Conservation (phyloP, 2,888 invertebrate genomes). For the Dioctria linearis region DNA sequence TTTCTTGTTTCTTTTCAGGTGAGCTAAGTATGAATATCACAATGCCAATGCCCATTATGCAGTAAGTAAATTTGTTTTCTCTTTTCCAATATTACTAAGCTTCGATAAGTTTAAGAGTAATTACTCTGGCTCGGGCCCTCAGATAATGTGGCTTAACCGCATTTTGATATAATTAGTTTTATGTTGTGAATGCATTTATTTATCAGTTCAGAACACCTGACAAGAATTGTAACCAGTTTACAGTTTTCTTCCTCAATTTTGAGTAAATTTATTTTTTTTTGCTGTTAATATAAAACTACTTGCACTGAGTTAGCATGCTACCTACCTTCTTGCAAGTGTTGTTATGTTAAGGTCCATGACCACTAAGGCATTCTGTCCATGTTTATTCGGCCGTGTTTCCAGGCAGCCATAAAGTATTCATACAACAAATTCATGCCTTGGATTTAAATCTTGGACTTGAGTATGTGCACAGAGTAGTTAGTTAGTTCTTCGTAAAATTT, state of each 20-base stretch:
- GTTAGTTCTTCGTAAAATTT: slow-evolving; percentile 2
- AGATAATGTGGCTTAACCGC: not conserved
- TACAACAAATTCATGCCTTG: slow-evolving; percentile 40
- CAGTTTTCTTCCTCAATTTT: slow-evolving; percentile 48
- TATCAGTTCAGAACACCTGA: not conserved
- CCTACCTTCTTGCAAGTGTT: slow-evolving; percentile 37
- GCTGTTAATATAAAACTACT: slow-evolving; percentile 8
- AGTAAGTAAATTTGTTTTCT: slow-evolving; percentile 36
- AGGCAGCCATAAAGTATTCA: slow-evolving; percentile 47
- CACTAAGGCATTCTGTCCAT: slow-evolving; percentile 50
- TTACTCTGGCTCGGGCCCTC: not conserved
- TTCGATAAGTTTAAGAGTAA: not conserved
- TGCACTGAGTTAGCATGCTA: slow-evolving; percentile 16
- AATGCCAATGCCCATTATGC: not conserved
- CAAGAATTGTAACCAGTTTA: slow-evolving; percentile 39
- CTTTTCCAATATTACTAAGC: slow-evolving; percentile 13
- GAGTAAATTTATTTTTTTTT: slow-evolving; percentile 14
- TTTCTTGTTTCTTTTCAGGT: slow-evolving; percentile 31
- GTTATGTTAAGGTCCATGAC: slow-evolving; percentile 46
- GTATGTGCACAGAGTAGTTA: slow-evolving; percentile 19
- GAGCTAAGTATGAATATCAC: slow-evolving; percentile 43
- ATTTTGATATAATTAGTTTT: too few species aligned
- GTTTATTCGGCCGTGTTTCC: slow-evolving; percentile 47
- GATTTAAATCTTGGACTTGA: slow-evolving; percentile 34
- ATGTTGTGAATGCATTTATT: too few species aligned